These are phyloP conservation scores for Babylonia areolata DNA, from an alignment of 1,140 invertebrate species.

Conservation along the genomic window DNA sequence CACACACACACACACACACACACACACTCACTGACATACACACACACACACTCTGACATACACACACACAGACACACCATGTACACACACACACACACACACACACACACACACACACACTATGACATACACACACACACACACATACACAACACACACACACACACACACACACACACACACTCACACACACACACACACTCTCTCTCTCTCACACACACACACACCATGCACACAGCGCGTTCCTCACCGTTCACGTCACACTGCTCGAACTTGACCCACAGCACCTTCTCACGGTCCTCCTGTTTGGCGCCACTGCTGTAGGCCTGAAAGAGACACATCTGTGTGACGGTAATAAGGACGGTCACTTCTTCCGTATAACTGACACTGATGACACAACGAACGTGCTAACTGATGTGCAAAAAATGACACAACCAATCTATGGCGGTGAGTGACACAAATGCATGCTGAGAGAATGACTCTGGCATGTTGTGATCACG, in stretches of 20 bases:
- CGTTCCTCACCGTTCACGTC: constrained; percentile 82
- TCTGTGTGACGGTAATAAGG: neutral
- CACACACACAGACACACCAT: too few species aligned
- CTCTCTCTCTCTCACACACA: neutral
- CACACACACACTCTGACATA: too few species aligned
- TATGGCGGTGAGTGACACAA: too few species aligned
- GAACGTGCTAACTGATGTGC: too few species aligned
- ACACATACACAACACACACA: neutral
- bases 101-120: neutral
- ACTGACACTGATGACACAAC: too few species aligned
- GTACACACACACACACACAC: constrained; percentile 1
- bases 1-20: too few species aligned
- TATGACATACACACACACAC: neutral
- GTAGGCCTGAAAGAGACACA: constrained; percentile 78
- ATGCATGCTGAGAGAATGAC: too few species aligned
- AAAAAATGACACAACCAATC: too few species aligned
- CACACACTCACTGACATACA: too few species aligned
- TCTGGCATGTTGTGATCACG: too few species aligned
- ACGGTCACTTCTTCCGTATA: too few species aligned
- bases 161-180: neutral
- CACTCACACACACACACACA: neutral
- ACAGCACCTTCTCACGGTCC: constrained; percentile 84
- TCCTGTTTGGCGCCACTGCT: constrained; percentile 78
- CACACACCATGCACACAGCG: too few species aligned
- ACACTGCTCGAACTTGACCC: constrained; percentile 88